Percentiles rank a stretch among this genome's conserved stretches.
phyloP scores from a whole-genome alignment of 2,113 vertebrate species.

The Falco punctatus region DNA sequence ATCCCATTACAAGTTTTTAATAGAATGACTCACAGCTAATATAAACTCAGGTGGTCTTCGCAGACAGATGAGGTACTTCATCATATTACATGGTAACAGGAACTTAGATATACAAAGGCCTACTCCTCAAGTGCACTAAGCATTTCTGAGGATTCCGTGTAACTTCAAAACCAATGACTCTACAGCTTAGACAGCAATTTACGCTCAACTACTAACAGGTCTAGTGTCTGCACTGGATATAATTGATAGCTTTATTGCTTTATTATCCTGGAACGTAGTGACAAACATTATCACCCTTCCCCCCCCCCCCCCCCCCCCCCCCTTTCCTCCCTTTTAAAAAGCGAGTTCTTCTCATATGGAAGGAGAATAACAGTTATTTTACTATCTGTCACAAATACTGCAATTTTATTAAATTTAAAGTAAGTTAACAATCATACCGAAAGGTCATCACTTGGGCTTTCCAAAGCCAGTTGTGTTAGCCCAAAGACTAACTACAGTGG shows the following conservation, averaged over 20 bases:
- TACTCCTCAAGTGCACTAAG: neutral
- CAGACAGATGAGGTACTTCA: conserved; percentile 1
- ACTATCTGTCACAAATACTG: neutral
- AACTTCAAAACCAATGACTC: neutral
- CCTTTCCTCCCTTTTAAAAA: neutral
- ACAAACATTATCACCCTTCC: neutral
- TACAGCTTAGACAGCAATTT: neutral
- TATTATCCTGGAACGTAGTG: neutral
- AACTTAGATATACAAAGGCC: neutral
- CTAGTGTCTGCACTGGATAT: neutral
- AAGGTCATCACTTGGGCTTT: neutral
- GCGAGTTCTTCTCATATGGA: neutral
- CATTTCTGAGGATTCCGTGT: neutral
- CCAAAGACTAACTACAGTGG: neutral
- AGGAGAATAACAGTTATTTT: neutral
- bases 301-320: too few species aligned
- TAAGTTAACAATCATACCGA: neutral
- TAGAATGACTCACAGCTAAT: neutral
- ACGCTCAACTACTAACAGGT: neutral
- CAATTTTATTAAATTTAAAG: neutral
- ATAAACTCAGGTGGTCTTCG: neutral
- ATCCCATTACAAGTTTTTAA: neutral
- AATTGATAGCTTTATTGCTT: conserved; percentile 11
- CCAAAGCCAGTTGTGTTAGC: neutral
- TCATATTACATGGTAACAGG: neutral